Evolutionary conservation across 2,113 vertebrate genomes (phyloP), one percentile per base, ranked within the genome.

Genomic region (Sphaerodactylus townsendi): DNA sequence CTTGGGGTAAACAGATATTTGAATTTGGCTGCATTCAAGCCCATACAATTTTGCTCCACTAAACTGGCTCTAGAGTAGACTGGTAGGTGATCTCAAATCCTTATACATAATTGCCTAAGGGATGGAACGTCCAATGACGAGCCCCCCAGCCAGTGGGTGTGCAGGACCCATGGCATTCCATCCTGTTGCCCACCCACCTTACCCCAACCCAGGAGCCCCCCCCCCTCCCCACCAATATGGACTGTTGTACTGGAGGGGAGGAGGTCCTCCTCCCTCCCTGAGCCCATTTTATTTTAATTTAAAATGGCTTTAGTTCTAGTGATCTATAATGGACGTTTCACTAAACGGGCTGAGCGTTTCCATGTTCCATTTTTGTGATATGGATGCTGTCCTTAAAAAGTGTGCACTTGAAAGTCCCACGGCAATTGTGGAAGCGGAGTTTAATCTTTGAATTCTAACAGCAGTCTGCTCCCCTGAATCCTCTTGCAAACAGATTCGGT

Each of bases 401-500:
- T 19, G 10, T 21, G 25, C 19, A 39, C 3, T 9, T 70, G 23
- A 56, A 81, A 39, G 33, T 25, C 30, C 2, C 25, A 81, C 30
- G 23, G 14, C 33, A 39, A 30, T 21, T 85, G 35, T 56, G 39
- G 80, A 87, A 89, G 76, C 62, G 2, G 1, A 64, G 2, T 71
- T 2, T 35, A 56, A 50, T 33, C n/a, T 50, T 33, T 44, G 3
- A 17, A 59, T 48, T 71, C 23, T 64, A 79, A 79, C 62, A 62
- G 17, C 71, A 33, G 71, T 19, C 1, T 10, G 83, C 14, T 88
- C 81, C 66, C 59, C 41, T 81, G 25, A 62, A 33, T 53, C 23
- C 56, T 71, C 53, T 56, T 56, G 53, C 17, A 15, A 79, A 72
- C 70, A 99, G 99, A 98, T 93, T 85, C 96, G 97, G 30, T 98